Conservation (phyloP, 2,888 invertebrate species). For the Drosophila nr. medialis region DNA sequence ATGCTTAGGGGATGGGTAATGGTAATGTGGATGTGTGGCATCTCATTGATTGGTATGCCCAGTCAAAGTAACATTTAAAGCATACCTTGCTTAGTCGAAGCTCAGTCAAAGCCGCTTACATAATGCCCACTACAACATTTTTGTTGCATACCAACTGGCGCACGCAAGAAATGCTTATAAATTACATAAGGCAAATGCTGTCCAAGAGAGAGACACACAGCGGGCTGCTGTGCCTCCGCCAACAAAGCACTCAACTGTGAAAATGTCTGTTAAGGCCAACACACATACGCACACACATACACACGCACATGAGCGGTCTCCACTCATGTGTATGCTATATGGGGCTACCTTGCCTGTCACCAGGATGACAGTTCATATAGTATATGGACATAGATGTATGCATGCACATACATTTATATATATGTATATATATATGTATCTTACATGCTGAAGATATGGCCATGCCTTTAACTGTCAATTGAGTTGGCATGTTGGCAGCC, state of each 20-base stretch:
- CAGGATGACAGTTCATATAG: constrained; percentile 77
- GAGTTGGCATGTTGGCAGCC: constrained; percentile 79
- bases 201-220: constrained; percentile 1
- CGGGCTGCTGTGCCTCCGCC: constrained; percentile 43
- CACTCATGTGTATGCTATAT: constrained; percentile 62
- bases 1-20: background rate
- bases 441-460: constrained; percentile 24
- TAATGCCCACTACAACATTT: constrained; percentile 65
- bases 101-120: constrained; percentile 53
- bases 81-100: constrained; percentile 48
- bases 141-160: constrained; percentile 69
- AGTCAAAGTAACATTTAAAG: constrained; percentile 51
- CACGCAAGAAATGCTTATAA: constrained; percentile 74
- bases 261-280: constrained; percentile 79
- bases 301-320: constrained; percentile 30
- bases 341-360: constrained; percentile 75
- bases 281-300: constrained; percentile 54
- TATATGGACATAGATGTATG: constrained; percentile 30
- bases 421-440: constrained; percentile 10
- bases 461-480: constrained; percentile 74
- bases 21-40: background rate
- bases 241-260: constrained; percentile 80
- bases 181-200: constrained; percentile 63
- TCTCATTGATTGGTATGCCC: constrained; percentile 50
- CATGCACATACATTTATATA: constrained; percentile 22